Base-by-base conservation (phyloP, 1,140 invertebrate species). In the Drosophila tani region DNA sequence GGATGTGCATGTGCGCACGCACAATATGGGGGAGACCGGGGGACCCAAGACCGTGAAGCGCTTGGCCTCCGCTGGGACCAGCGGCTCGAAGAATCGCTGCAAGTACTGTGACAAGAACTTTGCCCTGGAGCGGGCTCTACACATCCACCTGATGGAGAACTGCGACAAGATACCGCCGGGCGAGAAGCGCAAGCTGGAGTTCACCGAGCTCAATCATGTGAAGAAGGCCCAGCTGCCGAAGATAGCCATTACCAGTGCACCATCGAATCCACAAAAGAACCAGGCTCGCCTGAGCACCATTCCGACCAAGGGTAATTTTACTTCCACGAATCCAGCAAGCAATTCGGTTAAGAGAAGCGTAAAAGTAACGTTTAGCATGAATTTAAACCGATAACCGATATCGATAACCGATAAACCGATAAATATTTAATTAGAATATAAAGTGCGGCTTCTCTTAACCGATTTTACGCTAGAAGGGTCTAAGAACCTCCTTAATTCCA, bases 51-150 rank as follows among this genome's bases (percentile, higher is more conserved):
- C 62, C 14, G 27, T 58, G 1, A 79, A 62, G n/a, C 57, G 53
- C 9, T 45, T 66, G 29, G 27, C 11, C 11, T 2, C 7, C 46
- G n/a, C 11, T 46, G n/a, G 12, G 3, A 1, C 14, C 14, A 21
- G 19, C 8, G 35, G 19, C 1, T 56, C 4, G 29, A 78, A 65
- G 45, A 83, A 65, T 65, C 70, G 49, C 46, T 92, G 91, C 65
- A 91, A 91, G 49, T 92, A 80, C 49, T 92, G 91, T 57, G 91
- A 92, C 66, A 92, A 92, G 56, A 90, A 80, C 29, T 92, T 92
- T 47, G 87, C 79, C 4, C 24, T 92, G 9, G 82, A 87, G 38
- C 87, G 82, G 11, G 84, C 91, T 2, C 63, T 92, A 7, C 91
- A 92, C 45, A 91, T 92, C 21, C 91, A 92, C 56, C 63, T 92